Conservation (phyloP, 2,797 vertebrate species). For the Neomorphus geoffroyi region DNA sequence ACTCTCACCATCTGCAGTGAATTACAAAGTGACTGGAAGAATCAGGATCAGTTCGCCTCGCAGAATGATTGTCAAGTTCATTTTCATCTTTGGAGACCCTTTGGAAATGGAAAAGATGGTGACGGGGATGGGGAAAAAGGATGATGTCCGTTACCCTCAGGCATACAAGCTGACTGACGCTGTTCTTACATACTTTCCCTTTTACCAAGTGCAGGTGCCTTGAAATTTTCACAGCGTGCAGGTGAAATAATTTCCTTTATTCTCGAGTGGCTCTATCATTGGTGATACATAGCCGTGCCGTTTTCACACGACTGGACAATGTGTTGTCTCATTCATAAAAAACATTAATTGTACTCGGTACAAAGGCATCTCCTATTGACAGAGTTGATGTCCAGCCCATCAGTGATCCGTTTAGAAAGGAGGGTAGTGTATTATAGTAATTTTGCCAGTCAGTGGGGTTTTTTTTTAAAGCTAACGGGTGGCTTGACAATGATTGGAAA, state of each 20-base stretch:
- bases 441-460: background rate
- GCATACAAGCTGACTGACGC: conserved; percentile 24
- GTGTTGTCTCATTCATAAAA: conserved; percentile 50
- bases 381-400: conserved; percentile 13
- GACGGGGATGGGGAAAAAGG: conserved; percentile 45
- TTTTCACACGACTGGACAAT: conserved; percentile 48
- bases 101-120: conserved; percentile 61
- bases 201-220: conserved; percentile 47
- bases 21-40: conserved; percentile 79
- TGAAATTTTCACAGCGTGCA: conserved; percentile 52
- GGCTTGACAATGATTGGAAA: background rate
- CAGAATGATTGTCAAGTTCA: conserved; percentile 76
- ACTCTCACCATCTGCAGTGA: conserved; percentile 78
- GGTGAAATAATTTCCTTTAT: conserved; percentile 51
- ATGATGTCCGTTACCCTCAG: conserved; percentile 53
- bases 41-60: conserved; percentile 76
- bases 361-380: background rate
- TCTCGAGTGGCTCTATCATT: background rate
- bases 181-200: conserved; percentile 47
- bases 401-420: background rate
- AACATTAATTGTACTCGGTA: conserved; percentile 38
- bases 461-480: background rate
- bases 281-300: background rate
- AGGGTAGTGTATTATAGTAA: background rate
- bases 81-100: conserved; percentile 74